Percentiles rank a stretch among this genome's conserved stretches.
Conservation (phyloP, 1,140 invertebrate species). For the Sycophila sp. region DNA sequence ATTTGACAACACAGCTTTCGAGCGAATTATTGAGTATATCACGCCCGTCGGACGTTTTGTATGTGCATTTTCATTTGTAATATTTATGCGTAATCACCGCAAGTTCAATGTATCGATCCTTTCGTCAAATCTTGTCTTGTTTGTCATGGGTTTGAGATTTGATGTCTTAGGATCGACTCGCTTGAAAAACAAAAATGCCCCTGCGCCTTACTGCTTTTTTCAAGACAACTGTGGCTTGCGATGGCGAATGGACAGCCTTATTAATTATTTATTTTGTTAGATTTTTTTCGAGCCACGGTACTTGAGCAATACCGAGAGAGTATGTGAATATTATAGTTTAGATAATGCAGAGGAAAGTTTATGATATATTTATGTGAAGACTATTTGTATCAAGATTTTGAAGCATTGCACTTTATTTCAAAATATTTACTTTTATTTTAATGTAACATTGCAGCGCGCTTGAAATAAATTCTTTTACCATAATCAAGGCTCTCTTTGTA, state of each 20-base stretch:
- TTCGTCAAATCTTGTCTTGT: too few species aligned
- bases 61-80: conserved; percentile 4
- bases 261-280: conserved; percentile 25
- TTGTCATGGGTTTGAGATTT: too few species aligned
- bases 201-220: neutral
- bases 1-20: neutral
- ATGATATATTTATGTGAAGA: neutral
- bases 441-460: conserved; percentile 28
- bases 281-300: conserved; percentile 21
- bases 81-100: conserved; percentile 11
- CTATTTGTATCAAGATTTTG: too few species aligned
- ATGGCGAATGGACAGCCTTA: conserved; percentile 21
- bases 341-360: conserved; percentile 12
- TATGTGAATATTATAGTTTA: conserved; percentile 1
- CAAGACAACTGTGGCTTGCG: neutral
- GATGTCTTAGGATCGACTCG: neutral
- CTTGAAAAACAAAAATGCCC: neutral
- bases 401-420: too few species aligned
- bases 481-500: neutral
- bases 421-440: conserved; percentile 36
- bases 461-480: conserved; percentile 38
- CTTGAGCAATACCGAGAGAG: conserved; percentile 4
- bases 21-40: neutral
- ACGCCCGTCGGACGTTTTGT: conserved; percentile 7
- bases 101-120: neutral